Evolutionary conservation across 1,140 invertebrate genomes (phyloP).

Genomic region (Eumeta japonica): DNA sequence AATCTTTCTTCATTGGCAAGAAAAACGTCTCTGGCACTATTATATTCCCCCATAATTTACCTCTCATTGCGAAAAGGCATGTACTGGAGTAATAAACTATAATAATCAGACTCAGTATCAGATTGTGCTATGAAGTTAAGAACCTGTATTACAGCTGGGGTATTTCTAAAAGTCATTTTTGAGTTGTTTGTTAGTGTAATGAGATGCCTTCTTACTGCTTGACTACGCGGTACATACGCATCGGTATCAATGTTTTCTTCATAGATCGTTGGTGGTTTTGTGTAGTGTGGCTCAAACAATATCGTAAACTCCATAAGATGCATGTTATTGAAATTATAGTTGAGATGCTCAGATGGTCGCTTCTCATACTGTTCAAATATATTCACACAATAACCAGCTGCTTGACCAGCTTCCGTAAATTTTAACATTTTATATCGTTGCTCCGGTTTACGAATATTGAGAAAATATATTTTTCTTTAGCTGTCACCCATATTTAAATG

Average conservation of each 20-base stretch:
- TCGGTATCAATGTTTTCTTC: no score
- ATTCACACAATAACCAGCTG: slow-evolving; percentile 21
- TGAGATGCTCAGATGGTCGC: slow-evolving; percentile 15
- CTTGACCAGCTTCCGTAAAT: slow-evolving; percentile 21
- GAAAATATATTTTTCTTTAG: slow-evolving; percentile 22
- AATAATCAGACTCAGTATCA: no score
- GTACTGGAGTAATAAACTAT: no score
- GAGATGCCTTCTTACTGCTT: no score
- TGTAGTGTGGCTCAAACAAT: no score
- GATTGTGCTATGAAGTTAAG: no score
- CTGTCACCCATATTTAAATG: slow-evolving; percentile 24
- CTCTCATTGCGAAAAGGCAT: slow-evolving; percentile 14
- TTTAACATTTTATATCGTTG: slow-evolving; percentile 27
- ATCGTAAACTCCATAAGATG: slow-evolving; percentile 30
- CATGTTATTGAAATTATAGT: slow-evolving; percentile 28
- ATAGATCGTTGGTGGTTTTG: no score
- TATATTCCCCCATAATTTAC: slow-evolving; percentile 17
- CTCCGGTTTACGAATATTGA: slow-evolving; percentile 34
- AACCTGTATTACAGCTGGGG: no score
- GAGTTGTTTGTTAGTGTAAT: no score
- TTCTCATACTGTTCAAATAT: slow-evolving; percentile 38
- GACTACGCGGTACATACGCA: no score
- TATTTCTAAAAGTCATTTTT: no score
- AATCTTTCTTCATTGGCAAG: slow-evolving; percentile 19
- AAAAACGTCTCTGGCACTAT: slow-evolving; percentile 27